These are phyloP conservation scores for Sinopyrophorus schimmeli DNA, from an alignment of 2,888 invertebrate genomes.

Conservation along the genomic window DNA sequence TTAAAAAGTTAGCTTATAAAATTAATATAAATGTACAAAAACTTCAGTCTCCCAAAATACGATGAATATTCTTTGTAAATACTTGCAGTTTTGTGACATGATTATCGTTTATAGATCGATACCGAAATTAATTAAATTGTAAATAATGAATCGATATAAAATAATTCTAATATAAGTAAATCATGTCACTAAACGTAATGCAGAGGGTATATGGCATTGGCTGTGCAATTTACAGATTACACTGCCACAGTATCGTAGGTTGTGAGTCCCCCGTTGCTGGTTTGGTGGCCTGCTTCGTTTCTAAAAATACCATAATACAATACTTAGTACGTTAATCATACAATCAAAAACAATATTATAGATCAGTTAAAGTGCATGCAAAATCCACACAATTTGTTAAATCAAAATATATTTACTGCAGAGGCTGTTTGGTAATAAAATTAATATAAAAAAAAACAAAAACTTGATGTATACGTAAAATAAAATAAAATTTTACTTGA, in stretches of 20 bases:
- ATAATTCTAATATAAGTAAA: constrained; percentile 2
- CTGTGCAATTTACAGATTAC: constrained; percentile 79
- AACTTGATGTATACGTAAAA: no score
- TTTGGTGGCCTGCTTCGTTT: constrained; percentile 83
- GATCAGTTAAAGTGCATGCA: no score
- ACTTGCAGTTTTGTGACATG: constrained; percentile 28
- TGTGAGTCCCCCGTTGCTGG: constrained; percentile 84
- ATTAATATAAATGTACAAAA: constrained; percentile 30
- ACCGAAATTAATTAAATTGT: constrained; percentile 6
- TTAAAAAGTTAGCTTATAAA: constrained; percentile 21
- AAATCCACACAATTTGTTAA: no score
- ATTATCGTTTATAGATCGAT: background rate
- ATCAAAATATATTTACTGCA: no score
- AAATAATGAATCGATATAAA: constrained; percentile 15
- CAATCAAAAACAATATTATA: no score
- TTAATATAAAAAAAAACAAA: no score
- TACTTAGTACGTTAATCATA: no score
- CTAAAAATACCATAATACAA: constrained; percentile 60
- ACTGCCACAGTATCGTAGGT: constrained; percentile 99
- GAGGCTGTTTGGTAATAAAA: no score
- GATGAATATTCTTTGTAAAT: constrained; percentile 44
- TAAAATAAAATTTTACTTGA: no score
- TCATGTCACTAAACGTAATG: constrained; percentile 17
- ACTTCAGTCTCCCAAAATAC: constrained; percentile 43
- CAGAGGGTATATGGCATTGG: constrained; percentile 5